Base-by-base conservation (phyloP, 2,797 vertebrate species). In the Phalloptychus januarius region DNA sequence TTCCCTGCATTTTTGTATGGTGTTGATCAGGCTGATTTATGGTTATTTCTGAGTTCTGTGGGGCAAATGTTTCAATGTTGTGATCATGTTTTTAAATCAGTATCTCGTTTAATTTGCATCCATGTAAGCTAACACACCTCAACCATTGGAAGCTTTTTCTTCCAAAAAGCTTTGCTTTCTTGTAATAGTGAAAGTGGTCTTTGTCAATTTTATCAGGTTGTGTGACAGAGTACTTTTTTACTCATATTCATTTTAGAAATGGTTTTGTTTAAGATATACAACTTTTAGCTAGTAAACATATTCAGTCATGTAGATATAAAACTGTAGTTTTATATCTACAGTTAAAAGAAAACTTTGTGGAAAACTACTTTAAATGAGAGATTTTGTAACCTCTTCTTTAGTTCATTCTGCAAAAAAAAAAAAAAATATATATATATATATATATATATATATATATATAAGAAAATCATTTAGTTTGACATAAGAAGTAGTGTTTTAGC, bases 381-480 rank as follows among this genome's bases (percentile, higher is more conserved):
- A 28, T 33, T 61, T 18, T 31, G 31, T 36, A 7, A 63, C 16
- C 20, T 36, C 18, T 25, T 67, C 36, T 67, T 67, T 25, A 40
- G 20, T 25, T 12, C 2, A 67, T 25, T 8, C 18, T 7, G 3
- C 40, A 10, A 67, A 67, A 67, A 38, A 13, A 16, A 81, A 54
- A 86, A 28, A 20, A 25, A 54, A 36, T n/a, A n/a, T n/a, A n/a
- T n/a, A n/a, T n/a, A n/a, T n/a, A n/a, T n/a, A n/a, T n/a, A n/a
- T n/a, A n/a, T n/a, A n/a, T n/a, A n/a, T n/a, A n/a, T n/a, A n/a
- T n/a, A n/a, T n/a, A n/a, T n/a, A n/a, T n/a, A n/a, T n/a, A n/a
- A n/a, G n/a, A 82, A 73, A 85, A 38, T 12, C 16, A 71, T 23
- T 42, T 58, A 71, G 45, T 80, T 79, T 83, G 42, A 86, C 72